These are phyloP conservation scores for Siderastrea radians DNA, from an alignment of 92 coral and sea anemone genomes.

Conservation along the genomic window DNA sequence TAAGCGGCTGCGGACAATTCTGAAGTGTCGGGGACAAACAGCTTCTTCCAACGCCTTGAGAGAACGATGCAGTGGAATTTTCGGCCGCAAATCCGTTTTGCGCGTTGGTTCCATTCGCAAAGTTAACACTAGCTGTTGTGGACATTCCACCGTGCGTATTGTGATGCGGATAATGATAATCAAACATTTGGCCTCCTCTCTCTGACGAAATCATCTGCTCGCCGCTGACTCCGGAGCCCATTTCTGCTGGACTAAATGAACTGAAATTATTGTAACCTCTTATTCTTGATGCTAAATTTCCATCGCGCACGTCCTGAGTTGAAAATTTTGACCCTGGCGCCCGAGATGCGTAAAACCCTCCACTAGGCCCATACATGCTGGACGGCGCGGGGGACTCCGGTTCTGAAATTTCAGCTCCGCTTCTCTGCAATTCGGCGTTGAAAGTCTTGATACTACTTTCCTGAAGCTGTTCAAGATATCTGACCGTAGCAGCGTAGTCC, in stretches of 20 bases:
- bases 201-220: constrained; percentile 23
- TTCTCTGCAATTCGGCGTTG: constrained; percentile 36
- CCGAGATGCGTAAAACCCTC: constrained; percentile 21
- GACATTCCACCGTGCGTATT: constrained; percentile 80
- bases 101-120: constrained; percentile 61
- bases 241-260: constrained; percentile 33
- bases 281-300: background rate
- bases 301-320: background rate
- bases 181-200: constrained; percentile 61
- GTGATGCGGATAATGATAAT: constrained; percentile 75
- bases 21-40: constrained; percentile 47
- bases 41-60: constrained; percentile 41
- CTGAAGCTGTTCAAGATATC: constrained; percentile 48
- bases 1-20: constrained; percentile 57
- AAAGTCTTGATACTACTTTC: constrained; percentile 25
- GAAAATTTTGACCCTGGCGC: constrained; percentile 16
- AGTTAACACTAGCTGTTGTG: constrained; percentile 72
- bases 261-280: constrained; percentile 1
- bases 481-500: constrained; percentile 42
- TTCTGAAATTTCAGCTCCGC: constrained; percentile 16
- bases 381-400: constrained; percentile 32
- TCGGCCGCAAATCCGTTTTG: constrained; percentile 70
- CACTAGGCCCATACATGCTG: constrained; percentile 32
- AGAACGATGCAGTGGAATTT: constrained; percentile 32
- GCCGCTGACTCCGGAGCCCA: background rate